Base-by-base conservation (phyloP, 2,113 vertebrate species). In the Stictonetta naevosa region DNA sequence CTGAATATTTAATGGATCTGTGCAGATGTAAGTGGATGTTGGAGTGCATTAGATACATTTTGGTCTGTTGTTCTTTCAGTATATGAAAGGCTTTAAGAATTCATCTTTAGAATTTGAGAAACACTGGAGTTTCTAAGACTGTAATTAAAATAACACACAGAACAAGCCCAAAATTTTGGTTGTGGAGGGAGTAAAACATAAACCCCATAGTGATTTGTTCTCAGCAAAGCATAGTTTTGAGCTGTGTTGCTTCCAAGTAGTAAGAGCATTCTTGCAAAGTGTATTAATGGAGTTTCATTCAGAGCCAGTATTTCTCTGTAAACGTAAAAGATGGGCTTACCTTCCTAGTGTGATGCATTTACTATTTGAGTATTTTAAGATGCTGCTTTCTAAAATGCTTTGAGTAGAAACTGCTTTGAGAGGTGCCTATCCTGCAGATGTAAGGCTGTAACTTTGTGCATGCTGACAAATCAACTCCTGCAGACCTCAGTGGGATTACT, bases 401-500 rank as follows among this genome's bases (percentile, higher is more conserved):
- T 44, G 29, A 40, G 44, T 53, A 48, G 44, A 64, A 84, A 55
- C 56, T 33, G 12, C 77, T 80, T 33, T 46, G 36, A 88, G 90
- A 75, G 44, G 38, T 87, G 77, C 66, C 79, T 73, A 0, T 89
- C 31, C 64, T 86, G 80, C 77, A 76, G 62, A 75, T 62, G 11
- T 33, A 62, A 80, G 75, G 42, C 74, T 86, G 52, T 71, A 88
- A 83, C 90, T 87, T 42, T 53, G 42, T 92, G 67, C 63, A 2
- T 88, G 88, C 86, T 94, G 91, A 93, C 92, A 84, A 93, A 95
- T 90, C 71, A 78, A 86, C 73, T 84, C 77, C 62, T 92, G 88
- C 66, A 91, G 74, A 91, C 93, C 91, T 96, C 89, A 76, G 0
- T 86, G 91, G 73, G 66, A 81, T 95, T 90, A 89, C 68, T 92